A percentile compares a stretch with the other conserved stretches of the same genome.
Conservation (phyloP, 2,113 vertebrate species). For the Panurus biarmicus region DNA sequence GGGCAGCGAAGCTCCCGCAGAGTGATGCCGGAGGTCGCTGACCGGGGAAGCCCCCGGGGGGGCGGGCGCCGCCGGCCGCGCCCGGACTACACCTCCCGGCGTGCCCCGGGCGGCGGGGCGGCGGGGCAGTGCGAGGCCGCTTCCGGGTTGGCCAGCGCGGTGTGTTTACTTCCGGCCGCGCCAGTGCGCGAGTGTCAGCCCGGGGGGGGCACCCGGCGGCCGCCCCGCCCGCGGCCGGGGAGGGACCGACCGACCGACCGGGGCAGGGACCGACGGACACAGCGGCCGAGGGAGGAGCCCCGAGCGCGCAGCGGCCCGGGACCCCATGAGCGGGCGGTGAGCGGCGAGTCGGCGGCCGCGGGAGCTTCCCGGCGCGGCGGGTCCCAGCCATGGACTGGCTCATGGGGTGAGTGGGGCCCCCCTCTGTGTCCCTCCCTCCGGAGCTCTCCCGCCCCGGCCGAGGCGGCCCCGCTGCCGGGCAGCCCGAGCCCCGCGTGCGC, state of each 20-base stretch:
- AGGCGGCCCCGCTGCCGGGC: not conserved
- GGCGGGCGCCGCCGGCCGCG: accelerated
- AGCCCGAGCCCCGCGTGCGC: not conserved
- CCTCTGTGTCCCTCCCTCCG: not conserved
- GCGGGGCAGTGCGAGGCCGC: not conserved
- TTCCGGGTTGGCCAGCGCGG: constrained; percentile 21
- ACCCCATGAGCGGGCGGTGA: constrained; percentile 26
- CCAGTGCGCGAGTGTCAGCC: constrained; percentile 60
- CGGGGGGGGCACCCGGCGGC: constrained; percentile 38
- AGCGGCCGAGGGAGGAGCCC: not conserved
- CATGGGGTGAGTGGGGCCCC: constrained; percentile 80
- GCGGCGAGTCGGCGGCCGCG: not conserved
- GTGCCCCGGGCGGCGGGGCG: not conserved
- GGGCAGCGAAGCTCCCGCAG: not conserved
- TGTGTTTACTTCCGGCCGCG: constrained; percentile 86
- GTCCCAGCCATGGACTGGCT: constrained; percentile 82
- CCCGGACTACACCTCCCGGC: not conserved
- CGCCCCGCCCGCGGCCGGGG: constrained; percentile 26
- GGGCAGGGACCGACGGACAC: not conserved
- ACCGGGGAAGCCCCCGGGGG: too few species aligned
- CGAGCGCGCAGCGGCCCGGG: not conserved
- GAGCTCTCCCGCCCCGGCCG: not conserved
- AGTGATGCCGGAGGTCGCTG: accelerated
- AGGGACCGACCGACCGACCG: not conserved
- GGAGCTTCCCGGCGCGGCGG: constrained; percentile 16